A percentile compares a stretch with the other conserved stretches of the same genome.
These are phyloP conservation scores for Speoplatyrhinus poulsoni DNA, from an alignment of 2,113 vertebrate species.

Conservation along the genomic window DNA sequence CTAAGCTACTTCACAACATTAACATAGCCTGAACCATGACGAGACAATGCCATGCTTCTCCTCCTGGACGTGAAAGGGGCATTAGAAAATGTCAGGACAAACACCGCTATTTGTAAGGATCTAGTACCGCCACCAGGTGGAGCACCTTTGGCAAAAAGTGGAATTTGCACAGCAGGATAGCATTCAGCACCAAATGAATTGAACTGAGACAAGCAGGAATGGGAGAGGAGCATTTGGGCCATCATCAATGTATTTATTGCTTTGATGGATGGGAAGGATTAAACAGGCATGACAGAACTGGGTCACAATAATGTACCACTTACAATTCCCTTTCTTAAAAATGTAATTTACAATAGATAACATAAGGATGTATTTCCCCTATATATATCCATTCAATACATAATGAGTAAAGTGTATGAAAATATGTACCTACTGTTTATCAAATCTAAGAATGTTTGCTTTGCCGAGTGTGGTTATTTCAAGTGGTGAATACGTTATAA, in stretches of 20 bases:
- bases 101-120: not conserved
- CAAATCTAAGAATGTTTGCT: not conserved
- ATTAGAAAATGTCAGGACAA: not conserved
- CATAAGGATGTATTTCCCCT: not conserved
- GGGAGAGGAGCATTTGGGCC: slow-evolving; percentile 32
- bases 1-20: slow-evolving; percentile 34
- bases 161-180: not conserved
- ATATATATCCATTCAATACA: not conserved
- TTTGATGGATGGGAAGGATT: not conserved
- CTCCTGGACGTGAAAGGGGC: slow-evolving; percentile 4
- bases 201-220: not conserved
- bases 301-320: slow-evolving; percentile 29
- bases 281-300: slow-evolving; percentile 51
- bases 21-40: slow-evolving; percentile 28
- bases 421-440: not conserved
- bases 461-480: not conserved
- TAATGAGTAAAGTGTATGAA: not conserved
- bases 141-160: slow-evolving; percentile 3
- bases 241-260: slow-evolving; percentile 42
- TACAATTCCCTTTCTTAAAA: not conserved
- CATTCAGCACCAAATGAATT: not conserved
- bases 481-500: not conserved
- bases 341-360: not conserved
- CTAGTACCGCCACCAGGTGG: slow-evolving; percentile 35
- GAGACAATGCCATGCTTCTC: slow-evolving; percentile 26